Percentiles rank a stretch among this genome's conserved stretches.
phyloP scores from a whole-genome alignment of 1,140 invertebrate genomes.

The Samia ricini region DNA sequence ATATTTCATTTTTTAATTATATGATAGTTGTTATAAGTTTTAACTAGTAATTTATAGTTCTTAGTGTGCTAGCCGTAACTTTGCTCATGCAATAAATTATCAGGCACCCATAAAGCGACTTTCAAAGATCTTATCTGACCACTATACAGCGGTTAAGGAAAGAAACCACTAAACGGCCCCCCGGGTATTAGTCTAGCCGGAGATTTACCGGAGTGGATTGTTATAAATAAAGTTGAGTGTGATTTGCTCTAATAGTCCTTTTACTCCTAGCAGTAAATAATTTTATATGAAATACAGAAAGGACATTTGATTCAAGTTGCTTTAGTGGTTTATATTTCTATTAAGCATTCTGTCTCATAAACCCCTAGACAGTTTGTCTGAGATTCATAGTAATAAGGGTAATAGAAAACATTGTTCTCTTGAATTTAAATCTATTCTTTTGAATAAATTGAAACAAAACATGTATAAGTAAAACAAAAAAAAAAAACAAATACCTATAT shows the following conservation, averaged over 20 bases:
- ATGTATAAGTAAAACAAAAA: too few relatives aligned
- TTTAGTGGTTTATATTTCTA: neutral
- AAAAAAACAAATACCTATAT: too few relatives aligned
- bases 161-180: constrained; percentile 23
- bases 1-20: too few relatives aligned
- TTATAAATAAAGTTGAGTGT: constrained; percentile 15
- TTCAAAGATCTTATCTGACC: constrained; percentile 12
- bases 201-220: constrained; percentile 16
- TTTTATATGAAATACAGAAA: neutral
- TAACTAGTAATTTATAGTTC: neutral
- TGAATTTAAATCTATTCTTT: too few relatives aligned
- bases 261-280: neutral
- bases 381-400: neutral
- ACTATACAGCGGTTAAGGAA: constrained; percentile 17
- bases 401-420: too few relatives aligned
- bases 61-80: neutral
- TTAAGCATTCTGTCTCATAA: neutral
- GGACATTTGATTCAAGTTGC: neutral
- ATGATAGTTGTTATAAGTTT: too few relatives aligned
- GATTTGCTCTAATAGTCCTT: neutral
- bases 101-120: neutral
- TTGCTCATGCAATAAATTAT: neutral
- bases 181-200: constrained; percentile 10
- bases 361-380: neutral
- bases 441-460: too few relatives aligned